These are phyloP conservation scores for Plebejus anna DNA, from an alignment of 2,888 invertebrate genomes.

Conservation along the genomic window DNA sequence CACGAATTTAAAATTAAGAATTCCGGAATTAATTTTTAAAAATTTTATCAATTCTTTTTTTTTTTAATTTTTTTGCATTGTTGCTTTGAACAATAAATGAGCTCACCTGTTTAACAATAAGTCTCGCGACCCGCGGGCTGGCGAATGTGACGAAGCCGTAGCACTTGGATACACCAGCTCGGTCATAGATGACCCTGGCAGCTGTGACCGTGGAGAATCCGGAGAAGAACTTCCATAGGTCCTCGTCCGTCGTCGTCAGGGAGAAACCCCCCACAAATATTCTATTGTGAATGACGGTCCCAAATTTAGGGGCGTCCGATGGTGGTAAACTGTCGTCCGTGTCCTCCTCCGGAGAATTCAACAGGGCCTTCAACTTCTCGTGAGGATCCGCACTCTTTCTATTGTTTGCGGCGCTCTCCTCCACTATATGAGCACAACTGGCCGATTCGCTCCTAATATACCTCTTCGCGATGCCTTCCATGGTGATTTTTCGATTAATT, in stretches of 20 bases:
- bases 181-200: conserved; percentile 96
- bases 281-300: conserved; percentile 94
- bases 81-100: conserved; percentile 28
- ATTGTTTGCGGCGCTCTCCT: conserved; percentile 62
- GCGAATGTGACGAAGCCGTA: conserved; percentile 90
- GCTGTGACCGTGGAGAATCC: conserved; percentile 93
- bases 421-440: conserved; percentile 74
- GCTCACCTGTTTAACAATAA: conserved; percentile 75
- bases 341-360: conserved; percentile 70
- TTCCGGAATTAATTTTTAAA: background rate
- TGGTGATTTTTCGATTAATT: conserved; percentile 44
- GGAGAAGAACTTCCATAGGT: conserved; percentile 94
- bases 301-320: conserved; percentile 81
- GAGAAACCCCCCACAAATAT: conserved; percentile 98
- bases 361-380: conserved; percentile 67
- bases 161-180: conserved; percentile 96
- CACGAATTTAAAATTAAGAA: background rate
- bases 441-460: conserved; percentile 74
- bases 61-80: background rate
- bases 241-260: conserved; percentile 94
- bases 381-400: conserved; percentile 69
- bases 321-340: conserved; percentile 69
- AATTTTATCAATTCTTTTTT: background rate
- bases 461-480: conserved; percentile 68
- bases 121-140: conserved; percentile 71